Percentiles rank a stretch among this genome's conserved stretches.
Conservation (phyloP, 2,113 vertebrate genomes). For the Sinocyclocheilus anshuiensis region DNA sequence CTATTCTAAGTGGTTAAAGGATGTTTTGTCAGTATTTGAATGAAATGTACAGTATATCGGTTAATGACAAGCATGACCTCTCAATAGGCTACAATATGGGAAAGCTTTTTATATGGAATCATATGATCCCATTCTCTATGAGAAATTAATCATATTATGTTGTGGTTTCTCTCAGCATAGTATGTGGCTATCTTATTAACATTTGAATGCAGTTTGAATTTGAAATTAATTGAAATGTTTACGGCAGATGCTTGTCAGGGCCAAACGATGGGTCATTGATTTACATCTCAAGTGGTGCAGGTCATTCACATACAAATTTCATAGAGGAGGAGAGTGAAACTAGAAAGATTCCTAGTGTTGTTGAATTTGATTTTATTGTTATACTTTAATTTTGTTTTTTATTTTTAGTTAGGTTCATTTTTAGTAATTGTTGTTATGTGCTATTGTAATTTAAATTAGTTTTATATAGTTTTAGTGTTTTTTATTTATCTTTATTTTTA, state of each 20-base stretch:
- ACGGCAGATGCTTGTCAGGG: constrained; percentile 1
- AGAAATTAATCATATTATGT: neutral
- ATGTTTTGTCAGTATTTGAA: neutral
- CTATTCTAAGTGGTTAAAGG: too few species aligned
- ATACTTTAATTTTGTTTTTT: neutral
- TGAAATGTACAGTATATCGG: neutral
- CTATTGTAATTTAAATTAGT: neutral
- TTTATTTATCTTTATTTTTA: neutral
- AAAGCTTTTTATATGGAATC: neutral
- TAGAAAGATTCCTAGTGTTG: too few species aligned
- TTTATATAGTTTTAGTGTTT: neutral
- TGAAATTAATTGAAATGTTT: neutral
- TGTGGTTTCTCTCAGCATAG: neutral
- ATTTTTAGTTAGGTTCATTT: neutral
- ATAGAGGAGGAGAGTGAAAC: neutral
- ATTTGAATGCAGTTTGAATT: neutral
- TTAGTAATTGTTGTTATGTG: neutral
- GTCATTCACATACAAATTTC: neutral
- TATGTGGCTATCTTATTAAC: neutral
- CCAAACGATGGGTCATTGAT: neutral
- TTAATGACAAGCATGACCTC: neutral
- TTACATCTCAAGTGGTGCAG: neutral
- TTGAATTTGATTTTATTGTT: neutral
- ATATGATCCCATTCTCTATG: neutral
- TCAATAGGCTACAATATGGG: neutral